Percentiles rank a stretch among this genome's conserved stretches.
Evolutionary conservation across 2,888 invertebrate species (phyloP).

Genomic region (Ethmia dodecea): DNA sequence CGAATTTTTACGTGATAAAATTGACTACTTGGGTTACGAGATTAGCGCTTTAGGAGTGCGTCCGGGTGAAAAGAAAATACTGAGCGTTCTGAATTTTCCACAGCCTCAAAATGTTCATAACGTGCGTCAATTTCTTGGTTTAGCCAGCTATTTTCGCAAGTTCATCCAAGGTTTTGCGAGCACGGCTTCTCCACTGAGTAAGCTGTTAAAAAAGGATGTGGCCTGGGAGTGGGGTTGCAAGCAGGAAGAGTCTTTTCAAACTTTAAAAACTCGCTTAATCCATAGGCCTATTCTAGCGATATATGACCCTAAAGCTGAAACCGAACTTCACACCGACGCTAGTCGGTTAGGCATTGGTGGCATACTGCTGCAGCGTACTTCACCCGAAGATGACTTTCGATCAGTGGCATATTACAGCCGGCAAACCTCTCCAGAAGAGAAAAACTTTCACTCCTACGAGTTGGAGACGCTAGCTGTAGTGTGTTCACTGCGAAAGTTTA

Average conservation of each 20-base stretch:
- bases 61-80: slow-evolving; percentile 10
- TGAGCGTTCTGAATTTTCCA: slow-evolving; percentile 14
- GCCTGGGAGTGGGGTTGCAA: slow-evolving; percentile 14
- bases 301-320: no score
- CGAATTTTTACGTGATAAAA: no score
- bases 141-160: slow-evolving; percentile 15
- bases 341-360: slow-evolving; percentile 10
- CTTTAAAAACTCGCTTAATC: neutral
- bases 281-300: slow-evolving; percentile 26
- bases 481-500: no score
- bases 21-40: no score
- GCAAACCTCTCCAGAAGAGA: no score
- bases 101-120: slow-evolving; percentile 10
- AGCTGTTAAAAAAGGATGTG: slow-evolving; percentile 10
- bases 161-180: slow-evolving; percentile 12
- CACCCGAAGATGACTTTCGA: neutral
- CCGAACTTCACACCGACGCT: slow-evolving; percentile 14
- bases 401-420: no score
- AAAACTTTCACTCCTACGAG: no score
- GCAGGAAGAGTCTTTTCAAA: slow-evolving; percentile 5
- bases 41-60: slow-evolving; percentile 11
- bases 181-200: slow-evolving; percentile 12
- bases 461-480: no score
- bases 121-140: slow-evolving; percentile 13
- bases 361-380: neutral